phyloP scores from a whole-genome alignment of 1,140 invertebrate genomes.

The Coelopa frigida region DNA sequence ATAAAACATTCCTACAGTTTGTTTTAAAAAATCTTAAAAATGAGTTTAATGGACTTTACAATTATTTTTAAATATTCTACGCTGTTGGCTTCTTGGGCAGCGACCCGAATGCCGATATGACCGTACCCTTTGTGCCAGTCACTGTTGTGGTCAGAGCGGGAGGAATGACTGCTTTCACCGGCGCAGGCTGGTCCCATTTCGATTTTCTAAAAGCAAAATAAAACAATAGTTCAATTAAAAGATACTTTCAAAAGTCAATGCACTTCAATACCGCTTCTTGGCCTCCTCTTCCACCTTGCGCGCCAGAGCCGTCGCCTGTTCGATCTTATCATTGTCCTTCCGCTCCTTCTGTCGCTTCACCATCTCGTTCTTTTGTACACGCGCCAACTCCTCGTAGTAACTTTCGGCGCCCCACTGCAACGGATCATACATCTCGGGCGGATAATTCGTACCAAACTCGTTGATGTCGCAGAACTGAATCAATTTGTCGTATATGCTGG shows the following conservation, averaged over 20 bases:
- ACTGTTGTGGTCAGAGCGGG: conserved; percentile 66
- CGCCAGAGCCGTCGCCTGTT: conserved; percentile 77
- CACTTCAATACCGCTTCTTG: conserved; percentile 32
- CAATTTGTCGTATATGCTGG: conserved; percentile 94
- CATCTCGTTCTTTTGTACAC: conserved; percentile 87
- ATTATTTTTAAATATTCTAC: conserved; percentile 7
- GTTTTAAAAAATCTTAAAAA: too few species aligned
- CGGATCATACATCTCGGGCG: conserved; percentile 85
- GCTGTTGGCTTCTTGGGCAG: conserved; percentile 64
- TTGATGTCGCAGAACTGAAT: conserved; percentile 92
- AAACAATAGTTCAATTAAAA: background rate
- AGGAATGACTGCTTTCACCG: conserved; percentile 44
- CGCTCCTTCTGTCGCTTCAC: conserved; percentile 84
- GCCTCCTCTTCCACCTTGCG: conserved; percentile 61
- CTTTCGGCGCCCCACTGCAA: conserved; percentile 80
- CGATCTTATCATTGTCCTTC: conserved; percentile 84
- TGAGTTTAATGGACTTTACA: too few species aligned
- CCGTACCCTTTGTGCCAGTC: conserved; percentile 77
- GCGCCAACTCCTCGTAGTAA: conserved; percentile 86
- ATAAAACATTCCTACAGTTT: too few species aligned
- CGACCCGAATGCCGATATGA: conserved; percentile 82
- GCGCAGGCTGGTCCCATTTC: conserved; percentile 83
- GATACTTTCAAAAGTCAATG: background rate
- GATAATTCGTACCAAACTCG: conserved; percentile 93
- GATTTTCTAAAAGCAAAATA: conserved; percentile 59